phyloP scores from a whole-genome alignment of 2,888 invertebrate genomes.

The Drosophila emarginata region DNA sequence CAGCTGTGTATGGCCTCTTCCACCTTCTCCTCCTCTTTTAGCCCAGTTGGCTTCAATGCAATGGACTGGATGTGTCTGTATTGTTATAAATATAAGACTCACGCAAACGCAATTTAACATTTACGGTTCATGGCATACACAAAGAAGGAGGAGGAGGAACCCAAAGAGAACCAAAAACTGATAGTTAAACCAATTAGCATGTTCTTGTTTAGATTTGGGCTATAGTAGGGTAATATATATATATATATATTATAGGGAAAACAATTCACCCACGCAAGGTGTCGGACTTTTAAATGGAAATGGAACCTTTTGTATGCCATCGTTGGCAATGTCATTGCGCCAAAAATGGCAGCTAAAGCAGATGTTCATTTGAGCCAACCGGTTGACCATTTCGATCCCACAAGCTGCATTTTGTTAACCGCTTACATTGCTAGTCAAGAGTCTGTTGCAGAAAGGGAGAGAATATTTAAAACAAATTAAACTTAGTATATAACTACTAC shows the following conservation, averaged over 20 bases:
- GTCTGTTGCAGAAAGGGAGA: neutral
- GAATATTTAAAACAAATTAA: neutral
- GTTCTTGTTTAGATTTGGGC: conserved; percentile 42
- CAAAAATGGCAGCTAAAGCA: conserved; percentile 19
- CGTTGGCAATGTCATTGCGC: conserved; percentile 25
- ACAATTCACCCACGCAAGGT: conserved; percentile 54
- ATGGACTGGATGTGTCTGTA: conserved; percentile 16
- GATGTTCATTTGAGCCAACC: conserved; percentile 8
- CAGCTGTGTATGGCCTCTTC: neutral
- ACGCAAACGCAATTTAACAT: conserved; percentile 71
- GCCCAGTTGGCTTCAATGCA: conserved; percentile 1
- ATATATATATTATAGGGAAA: too few species aligned
- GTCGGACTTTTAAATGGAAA: conserved; percentile 32
- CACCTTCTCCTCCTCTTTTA: neutral
- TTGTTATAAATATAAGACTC: conserved; percentile 44
- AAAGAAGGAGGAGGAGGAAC: neutral
- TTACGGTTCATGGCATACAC: conserved; percentile 67
- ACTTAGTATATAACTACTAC: too few species aligned
- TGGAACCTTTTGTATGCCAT: conserved; percentile 34
- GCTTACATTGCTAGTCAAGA: too few species aligned
- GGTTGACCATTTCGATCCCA: conserved; percentile 20
- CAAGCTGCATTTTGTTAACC: neutral
- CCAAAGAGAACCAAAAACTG: conserved; percentile 48
- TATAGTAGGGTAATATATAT: neutral
- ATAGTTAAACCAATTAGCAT: conserved; percentile 73